Evolutionary conservation across 2,113 vertebrate species (phyloP).

Genomic region (Gallinago undulata): DNA sequence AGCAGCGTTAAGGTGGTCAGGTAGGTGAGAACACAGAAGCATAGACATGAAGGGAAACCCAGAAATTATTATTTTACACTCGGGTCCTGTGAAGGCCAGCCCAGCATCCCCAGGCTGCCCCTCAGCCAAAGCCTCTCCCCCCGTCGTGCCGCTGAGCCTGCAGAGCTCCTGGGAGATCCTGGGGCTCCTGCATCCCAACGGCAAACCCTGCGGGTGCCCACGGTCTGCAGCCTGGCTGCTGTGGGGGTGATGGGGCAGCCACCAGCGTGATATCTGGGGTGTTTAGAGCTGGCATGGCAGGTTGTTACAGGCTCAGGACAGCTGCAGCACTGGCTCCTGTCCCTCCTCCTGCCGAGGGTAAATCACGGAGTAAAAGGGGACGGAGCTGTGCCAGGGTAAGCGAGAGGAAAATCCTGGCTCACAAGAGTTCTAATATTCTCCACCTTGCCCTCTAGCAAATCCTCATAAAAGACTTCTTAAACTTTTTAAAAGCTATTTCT

Average conservation of each 20-base stretch:
- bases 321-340: not conserved
- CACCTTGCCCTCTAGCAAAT: not conserved
- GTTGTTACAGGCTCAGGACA: not conserved
- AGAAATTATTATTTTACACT: not conserved
- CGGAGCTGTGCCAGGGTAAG: not conserved
- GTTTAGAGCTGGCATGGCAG: not conserved
- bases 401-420: not conserved
- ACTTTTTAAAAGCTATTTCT: not conserved
- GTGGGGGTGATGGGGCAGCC: not conserved
- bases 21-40: not conserved
- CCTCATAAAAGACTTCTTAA: not conserved
- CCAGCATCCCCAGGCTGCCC: not conserved
- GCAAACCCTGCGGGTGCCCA: accelerated
- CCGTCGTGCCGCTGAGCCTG: not conserved
- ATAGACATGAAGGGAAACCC: not conserved
- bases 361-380: not conserved
- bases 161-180: not conserved
- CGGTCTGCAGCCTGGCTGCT: not conserved
- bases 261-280: accelerated
- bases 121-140: not conserved
- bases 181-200: not conserved
- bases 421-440: not conserved
- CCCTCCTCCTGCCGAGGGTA: not conserved
- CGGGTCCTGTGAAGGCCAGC: not conserved
- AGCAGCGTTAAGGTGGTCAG: accelerated